Base-by-base conservation (phyloP, 2,888 invertebrate genomes). In the Bombylius discolor region DNA sequence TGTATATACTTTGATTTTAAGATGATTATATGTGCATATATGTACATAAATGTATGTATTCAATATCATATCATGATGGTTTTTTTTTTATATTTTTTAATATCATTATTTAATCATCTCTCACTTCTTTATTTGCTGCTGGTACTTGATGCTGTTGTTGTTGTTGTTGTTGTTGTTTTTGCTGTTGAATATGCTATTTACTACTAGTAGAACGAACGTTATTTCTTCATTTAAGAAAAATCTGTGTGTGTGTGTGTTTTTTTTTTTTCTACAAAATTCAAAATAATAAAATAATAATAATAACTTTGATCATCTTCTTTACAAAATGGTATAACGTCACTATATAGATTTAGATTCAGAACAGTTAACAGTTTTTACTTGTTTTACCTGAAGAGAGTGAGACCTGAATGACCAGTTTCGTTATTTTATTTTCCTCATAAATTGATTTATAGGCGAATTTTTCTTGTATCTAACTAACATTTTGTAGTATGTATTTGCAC, bases 351-450 rank as follows among this genome's bases (percentile, higher is more conserved):
- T 8, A 42, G 8, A 42, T 42, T 42, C 39, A 48, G 47, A 48
- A 53, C 53, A 48, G 53, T 48, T 53, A 48, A 42, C 46, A 47
- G 36, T 53, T 52, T 42, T 53, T 53, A 48, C 48, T 48, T 53
- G 53, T 53, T 53, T 42, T 53, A 53, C 32, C 39, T 53, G 54
- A 45, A 46, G 51, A 54, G 50, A 46, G 34, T 53, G 47, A 50
- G 50, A 58, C 55, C 54, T 52, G 58, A 55, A 53, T 55, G 58
- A 58, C 58, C 58, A 58, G 58, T 58, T 58, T 51, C 47, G 32
- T 48, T 53, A 42, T 48, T 47, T 12, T 23, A 53, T 36, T 42
- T 42, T 42, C 8, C 11, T 34, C 23, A 53, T 32, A 48, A 47
- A 53, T 48, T 53, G 48, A 53, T 53, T 53, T 53, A 42, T 48